A percentile compares a stretch with the other conserved stretches of the same genome.
These are phyloP conservation scores for Antechinus stuartii DNA, from an alignment of 2,113 vertebrate genomes.

Conservation along the genomic window DNA sequence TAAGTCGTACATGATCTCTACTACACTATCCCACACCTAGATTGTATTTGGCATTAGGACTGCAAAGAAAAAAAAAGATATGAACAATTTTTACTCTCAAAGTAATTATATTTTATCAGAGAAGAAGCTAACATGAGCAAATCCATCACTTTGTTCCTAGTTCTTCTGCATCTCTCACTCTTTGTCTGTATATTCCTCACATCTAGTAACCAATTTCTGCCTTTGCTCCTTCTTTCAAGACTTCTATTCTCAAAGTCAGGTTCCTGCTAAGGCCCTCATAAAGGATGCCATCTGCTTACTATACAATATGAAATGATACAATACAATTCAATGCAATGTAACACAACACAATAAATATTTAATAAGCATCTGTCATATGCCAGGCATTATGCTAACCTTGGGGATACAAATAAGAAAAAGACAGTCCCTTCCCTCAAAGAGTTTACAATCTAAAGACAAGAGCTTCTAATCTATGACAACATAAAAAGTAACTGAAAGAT, in stretches of 20 bases:
- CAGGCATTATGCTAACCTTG: not conserved
- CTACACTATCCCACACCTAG: not conserved
- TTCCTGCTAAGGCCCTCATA: not conserved
- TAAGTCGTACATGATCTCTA: not conserved
- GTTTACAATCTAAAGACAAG: not conserved
- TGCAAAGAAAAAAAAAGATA: not conserved
- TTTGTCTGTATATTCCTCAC: not conserved
- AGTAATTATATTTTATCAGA: not conserved
- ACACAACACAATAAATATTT: not conserved
- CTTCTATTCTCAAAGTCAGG: not conserved
- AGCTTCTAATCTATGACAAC: too few species aligned
- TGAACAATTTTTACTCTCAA: not conserved
- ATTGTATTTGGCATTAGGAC: not conserved
- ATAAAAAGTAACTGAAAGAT: not conserved
- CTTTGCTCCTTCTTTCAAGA: not conserved
- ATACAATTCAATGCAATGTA: not conserved
- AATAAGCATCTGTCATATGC: not conserved
- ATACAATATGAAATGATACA: too few species aligned
- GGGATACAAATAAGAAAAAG: not conserved
- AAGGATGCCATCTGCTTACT: not conserved
- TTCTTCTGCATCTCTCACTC: not conserved
- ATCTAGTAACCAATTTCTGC: not conserved
- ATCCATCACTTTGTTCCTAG: not conserved
- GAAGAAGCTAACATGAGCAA: not conserved
- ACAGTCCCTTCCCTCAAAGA: not conserved